Evolutionary conservation across 2,113 vertebrate genomes (phyloP).

Genomic region (Chauna torquata): DNA sequence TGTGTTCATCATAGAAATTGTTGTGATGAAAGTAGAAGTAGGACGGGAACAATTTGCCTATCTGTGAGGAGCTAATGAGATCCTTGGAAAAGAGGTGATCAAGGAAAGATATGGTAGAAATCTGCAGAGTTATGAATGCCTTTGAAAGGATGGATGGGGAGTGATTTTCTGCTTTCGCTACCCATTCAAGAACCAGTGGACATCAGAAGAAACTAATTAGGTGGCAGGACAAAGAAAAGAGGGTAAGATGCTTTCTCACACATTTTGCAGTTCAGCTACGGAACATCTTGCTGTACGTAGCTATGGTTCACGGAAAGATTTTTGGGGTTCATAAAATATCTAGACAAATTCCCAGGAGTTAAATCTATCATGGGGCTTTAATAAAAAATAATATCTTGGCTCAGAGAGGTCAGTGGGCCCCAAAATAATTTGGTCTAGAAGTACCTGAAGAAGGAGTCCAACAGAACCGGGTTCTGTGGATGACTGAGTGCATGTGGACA

Average conservation of each 20-base stretch:
- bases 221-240: not conserved
- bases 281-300: not conserved
- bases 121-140: not conserved
- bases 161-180: not conserved
- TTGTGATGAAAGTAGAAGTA: not conserved
- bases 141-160: not conserved
- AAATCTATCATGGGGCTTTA: not conserved
- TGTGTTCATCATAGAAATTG: not conserved
- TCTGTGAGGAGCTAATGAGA: not conserved
- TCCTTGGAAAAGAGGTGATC: not conserved
- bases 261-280: not conserved
- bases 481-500: fast-evolving
- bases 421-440: not conserved
- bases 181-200: not conserved
- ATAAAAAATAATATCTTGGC: not conserved
- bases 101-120: not conserved
- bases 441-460: not conserved
- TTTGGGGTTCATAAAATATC: not conserved
- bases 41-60: not conserved
- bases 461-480: not conserved
- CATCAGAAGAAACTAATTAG: not conserved
- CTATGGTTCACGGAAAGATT: not conserved
- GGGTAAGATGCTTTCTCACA: not conserved
- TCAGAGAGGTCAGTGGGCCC: not conserved
- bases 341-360: not conserved